Conservation (phyloP, 2,113 vertebrate genomes). For the Camelus bactrianus region DNA sequence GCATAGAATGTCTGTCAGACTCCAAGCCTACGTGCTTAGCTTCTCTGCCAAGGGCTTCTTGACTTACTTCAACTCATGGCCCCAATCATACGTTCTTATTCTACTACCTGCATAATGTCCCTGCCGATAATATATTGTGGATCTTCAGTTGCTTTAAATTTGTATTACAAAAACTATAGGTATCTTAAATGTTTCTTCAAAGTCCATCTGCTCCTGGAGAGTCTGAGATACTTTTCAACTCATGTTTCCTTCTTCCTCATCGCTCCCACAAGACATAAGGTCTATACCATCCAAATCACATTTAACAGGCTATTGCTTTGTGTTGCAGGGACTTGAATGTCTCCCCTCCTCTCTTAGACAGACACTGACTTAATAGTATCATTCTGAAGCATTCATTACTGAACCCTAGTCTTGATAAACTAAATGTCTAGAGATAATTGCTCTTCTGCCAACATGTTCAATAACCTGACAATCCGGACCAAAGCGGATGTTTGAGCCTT, state of each 20-base stretch:
- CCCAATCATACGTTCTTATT: background rate
- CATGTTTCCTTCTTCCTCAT: background rate
- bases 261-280: background rate
- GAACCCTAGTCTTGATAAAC: background rate
- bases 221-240: background rate
- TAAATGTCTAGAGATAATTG: slow-evolving; percentile 1
- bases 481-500: background rate
- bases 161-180: background rate
- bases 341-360: background rate
- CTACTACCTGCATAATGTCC: background rate
- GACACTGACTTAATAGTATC: background rate
- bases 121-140: background rate
- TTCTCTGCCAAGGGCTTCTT: background rate
- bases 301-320: background rate
- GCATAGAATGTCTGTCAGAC: background rate
- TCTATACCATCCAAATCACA: background rate
- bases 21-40: background rate
- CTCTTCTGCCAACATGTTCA: background rate
- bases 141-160: background rate
- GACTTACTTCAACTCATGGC: background rate
- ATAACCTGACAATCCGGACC: background rate
- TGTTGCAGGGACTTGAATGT: background rate
- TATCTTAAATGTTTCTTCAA: background rate
- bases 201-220: background rate
- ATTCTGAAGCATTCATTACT: background rate